Conservation (phyloP, 2,797 vertebrate genomes). For the Parotocinclus haroldoi region DNA sequence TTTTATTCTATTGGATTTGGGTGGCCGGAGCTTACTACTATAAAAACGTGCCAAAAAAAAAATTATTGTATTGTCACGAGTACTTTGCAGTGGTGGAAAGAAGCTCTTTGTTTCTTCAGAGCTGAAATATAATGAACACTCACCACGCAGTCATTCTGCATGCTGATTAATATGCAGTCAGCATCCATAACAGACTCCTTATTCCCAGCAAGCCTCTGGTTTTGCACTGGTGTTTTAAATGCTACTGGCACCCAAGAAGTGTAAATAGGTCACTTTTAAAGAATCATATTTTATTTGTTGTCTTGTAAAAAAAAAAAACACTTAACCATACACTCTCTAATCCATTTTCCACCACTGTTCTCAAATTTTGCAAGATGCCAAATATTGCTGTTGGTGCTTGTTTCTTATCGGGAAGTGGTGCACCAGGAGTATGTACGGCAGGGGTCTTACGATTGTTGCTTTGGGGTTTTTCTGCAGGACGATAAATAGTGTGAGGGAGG, state of each 20-base stretch:
- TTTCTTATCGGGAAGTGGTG: neutral
- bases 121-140: neutral
- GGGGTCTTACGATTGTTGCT: neutral
- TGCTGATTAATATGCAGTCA: neutral
- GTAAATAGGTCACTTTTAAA: slow-evolving; percentile 1
- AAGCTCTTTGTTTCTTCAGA: no score
- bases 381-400: slow-evolving; percentile 33
- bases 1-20: neutral
- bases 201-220: neutral
- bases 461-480: neutral
- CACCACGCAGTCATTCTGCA: neutral
- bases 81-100: neutral
- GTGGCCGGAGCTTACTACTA: neutral
- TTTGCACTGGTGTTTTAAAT: neutral
- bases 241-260: neutral
- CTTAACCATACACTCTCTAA: neutral
- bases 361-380: slow-evolving; percentile 21
- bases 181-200: neutral
- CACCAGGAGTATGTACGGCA: neutral
- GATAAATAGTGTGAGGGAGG: no score
- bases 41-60: neutral
- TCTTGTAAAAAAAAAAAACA: neutral
- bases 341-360: neutral
- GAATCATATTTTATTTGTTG: neutral
- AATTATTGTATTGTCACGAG: neutral